Evolutionary conservation across 2,888 invertebrate species (phyloP).

Genomic region (Myopa tessellatipennis): DNA sequence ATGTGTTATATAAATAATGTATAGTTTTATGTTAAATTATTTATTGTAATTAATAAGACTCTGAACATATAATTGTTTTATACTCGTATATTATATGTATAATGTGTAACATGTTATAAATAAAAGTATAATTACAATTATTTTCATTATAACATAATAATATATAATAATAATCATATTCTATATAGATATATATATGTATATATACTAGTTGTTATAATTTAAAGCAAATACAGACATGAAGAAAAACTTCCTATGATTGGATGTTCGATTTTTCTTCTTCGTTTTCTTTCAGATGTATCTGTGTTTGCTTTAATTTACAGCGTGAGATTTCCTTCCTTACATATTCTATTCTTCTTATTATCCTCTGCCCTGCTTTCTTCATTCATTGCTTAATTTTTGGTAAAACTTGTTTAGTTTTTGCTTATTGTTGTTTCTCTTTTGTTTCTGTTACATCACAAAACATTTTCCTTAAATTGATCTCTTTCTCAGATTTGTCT

Average conservation of each 20-base stretch:
- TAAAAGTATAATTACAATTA: too few relatives aligned
- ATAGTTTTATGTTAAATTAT: too few relatives aligned
- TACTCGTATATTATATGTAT: background rate
- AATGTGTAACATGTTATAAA: background rate
- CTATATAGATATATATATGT: background rate
- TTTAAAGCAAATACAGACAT: background rate
- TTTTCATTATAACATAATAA: too few relatives aligned
- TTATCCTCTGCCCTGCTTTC: background rate
- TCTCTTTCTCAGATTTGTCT: background rate
- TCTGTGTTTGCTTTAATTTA: background rate
- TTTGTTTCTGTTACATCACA: constrained; percentile 19
- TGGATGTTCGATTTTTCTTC: background rate
- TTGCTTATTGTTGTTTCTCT: background rate
- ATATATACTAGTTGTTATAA: background rate
- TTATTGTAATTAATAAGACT: too few relatives aligned
- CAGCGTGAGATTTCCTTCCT: background rate
- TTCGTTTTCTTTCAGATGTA: background rate
- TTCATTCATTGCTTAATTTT: background rate
- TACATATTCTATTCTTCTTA: background rate
- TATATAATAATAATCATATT: background rate
- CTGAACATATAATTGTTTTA: too few relatives aligned
- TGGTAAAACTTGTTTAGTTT: background rate
- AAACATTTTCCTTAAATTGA: constrained; percentile 29
- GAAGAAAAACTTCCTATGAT: too few relatives aligned
- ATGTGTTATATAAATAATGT: too few relatives aligned